These are phyloP conservation scores for Leptinotarsa peninsularis DNA, from an alignment of 2,888 invertebrate species.

Conservation along the genomic window DNA sequence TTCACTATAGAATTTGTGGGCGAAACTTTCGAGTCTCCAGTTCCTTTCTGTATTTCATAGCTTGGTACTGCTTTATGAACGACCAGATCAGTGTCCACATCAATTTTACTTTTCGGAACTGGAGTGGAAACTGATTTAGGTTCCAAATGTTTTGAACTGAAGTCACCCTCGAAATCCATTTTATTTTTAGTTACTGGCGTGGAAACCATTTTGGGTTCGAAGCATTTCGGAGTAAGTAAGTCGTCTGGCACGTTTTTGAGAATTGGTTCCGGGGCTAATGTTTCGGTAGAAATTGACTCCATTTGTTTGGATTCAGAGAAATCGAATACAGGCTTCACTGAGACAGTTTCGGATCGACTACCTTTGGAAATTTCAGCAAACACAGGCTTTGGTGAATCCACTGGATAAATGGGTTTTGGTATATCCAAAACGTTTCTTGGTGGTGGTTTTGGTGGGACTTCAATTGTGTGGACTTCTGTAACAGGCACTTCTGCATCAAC, in stretches of 20 bases:
- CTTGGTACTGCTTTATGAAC: constrained; percentile 44
- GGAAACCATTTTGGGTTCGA: constrained; percentile 60
- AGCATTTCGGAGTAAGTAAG: constrained; percentile 46
- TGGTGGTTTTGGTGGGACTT: constrained; percentile 64
- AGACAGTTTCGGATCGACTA: neutral
- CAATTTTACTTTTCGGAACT: constrained; percentile 36
- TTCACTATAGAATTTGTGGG: constrained; percentile 69
- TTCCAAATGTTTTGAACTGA: constrained; percentile 54
- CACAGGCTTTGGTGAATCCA: constrained; percentile 59
- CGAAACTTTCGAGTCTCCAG: constrained; percentile 63
- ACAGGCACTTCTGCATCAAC: constrained; percentile 10
- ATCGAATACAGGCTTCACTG: constrained; percentile 50
- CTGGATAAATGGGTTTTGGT: constrained; percentile 58
- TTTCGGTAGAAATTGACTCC: neutral
- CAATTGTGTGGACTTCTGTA: constrained; percentile 34
- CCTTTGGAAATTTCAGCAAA: constrained; percentile 47
- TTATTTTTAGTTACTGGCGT: constrained; percentile 51
- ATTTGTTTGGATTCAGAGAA: constrained; percentile 46
- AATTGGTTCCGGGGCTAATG: neutral
- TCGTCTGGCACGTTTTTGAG: constrained; percentile 39
- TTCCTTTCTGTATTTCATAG: constrained; percentile 56
- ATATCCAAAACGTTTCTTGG: constrained; percentile 57
- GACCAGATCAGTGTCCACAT: constrained; percentile 36
- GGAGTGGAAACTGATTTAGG: constrained; percentile 60
- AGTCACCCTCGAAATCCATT: constrained; percentile 38